A percentile compares a stretch with the other conserved stretches of the same genome.
Conservation (phyloP, 1,140 invertebrate species). For the Rhopalosiphum maidis region DNA sequence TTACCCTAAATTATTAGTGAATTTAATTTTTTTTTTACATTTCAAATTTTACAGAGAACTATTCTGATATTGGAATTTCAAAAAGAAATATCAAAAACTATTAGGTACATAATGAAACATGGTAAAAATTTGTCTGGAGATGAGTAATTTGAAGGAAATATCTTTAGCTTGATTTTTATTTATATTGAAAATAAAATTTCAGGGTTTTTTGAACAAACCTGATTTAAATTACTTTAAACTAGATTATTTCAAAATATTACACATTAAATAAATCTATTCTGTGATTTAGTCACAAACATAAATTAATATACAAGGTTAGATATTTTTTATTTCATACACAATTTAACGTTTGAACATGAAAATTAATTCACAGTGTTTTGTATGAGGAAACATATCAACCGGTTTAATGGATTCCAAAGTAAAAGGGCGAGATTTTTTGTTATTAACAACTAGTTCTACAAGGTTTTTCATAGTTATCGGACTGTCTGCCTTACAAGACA, state of each 20-base stretch:
- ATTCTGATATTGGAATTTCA: too few species aligned
- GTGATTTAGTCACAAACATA: background rate
- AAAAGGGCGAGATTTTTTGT: constrained; percentile 60
- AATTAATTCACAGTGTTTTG: constrained; percentile 68
- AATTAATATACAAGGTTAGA: background rate
- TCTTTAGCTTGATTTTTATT: background rate
- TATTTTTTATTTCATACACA: background rate
- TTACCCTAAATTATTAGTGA: too few species aligned
- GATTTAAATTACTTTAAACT: background rate
- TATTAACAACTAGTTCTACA: constrained; percentile 57
- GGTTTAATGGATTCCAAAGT: constrained; percentile 63
- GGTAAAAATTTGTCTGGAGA: background rate
- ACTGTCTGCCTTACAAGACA: constrained; percentile 66
- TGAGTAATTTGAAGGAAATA: background rate
- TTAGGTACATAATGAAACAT: background rate
- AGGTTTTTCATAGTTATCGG: constrained; percentile 64
- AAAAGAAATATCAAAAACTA: too few species aligned
- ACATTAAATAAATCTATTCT: background rate
- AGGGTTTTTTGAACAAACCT: background rate
- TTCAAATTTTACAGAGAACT: too few species aligned
- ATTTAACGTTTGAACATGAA: constrained; percentile 65
- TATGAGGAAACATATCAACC: constrained; percentile 71
- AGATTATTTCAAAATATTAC: background rate
- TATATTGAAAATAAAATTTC: background rate
- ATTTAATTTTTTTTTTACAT: too few species aligned